Percentiles rank a stretch among this genome's conserved stretches.
Evolutionary conservation across 2,113 vertebrate genomes (phyloP).

Genomic region (Limnothrissa miodon): DNA sequence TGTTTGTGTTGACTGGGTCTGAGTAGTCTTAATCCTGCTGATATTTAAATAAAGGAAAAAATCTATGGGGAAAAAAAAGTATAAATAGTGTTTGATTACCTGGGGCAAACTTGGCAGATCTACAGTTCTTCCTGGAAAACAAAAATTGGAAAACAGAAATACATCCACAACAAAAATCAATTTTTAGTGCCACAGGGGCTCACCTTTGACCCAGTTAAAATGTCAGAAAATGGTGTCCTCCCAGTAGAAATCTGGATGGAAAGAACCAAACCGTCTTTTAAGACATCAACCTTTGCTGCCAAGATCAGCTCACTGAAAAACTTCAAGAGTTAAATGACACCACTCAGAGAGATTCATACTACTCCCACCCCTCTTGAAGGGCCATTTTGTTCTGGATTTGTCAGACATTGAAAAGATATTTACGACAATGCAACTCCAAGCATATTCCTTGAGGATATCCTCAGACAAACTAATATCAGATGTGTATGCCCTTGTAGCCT

Average conservation of each 20-base stretch:
- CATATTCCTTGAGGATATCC: constrained; percentile 16
- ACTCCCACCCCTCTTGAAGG: not conserved
- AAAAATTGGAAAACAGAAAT: constrained; percentile 22
- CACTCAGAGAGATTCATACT: not conserved
- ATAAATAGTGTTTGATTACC: constrained; percentile 67
- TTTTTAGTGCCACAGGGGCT: constrained; percentile 46
- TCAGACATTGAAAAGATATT: not conserved
- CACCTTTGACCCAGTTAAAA: constrained; percentile 29
- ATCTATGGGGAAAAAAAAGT: constrained; percentile 51
- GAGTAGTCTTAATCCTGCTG: constrained; percentile 76
- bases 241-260: constrained; percentile 49
- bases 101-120: constrained; percentile 61
- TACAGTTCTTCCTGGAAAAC: constrained; percentile 56
- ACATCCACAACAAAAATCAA: constrained; percentile 44
- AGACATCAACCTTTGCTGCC: constrained; percentile 68
- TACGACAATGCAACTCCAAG: not conserved
- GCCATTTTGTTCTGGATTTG: not conserved
- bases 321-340: too few relatives aligned
- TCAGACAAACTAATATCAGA: constrained; percentile 65
- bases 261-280: not conserved
- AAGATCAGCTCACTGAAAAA: constrained; percentile 55
- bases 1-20: constrained; percentile 81
- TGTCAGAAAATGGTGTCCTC: constrained; percentile 38
- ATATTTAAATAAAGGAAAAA: constrained; percentile 81
- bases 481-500: constrained; percentile 78